Conservation (phyloP, 2,797 vertebrate genomes). For the Syngnathus acus region DNA sequence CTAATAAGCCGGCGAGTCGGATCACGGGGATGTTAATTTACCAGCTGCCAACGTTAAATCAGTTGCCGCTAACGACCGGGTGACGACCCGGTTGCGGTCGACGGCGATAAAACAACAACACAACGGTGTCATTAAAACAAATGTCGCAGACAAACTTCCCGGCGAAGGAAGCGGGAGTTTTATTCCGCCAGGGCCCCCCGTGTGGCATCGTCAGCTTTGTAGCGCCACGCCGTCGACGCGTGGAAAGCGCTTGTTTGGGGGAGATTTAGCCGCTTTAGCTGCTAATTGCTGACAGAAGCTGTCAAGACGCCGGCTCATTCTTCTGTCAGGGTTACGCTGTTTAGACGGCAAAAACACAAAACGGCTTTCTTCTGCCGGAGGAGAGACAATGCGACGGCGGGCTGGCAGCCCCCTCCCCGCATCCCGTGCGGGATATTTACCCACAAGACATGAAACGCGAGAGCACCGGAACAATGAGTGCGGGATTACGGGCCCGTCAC, state of each 20-base stretch:
- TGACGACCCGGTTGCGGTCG: conserved; percentile 98
- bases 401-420: conserved; percentile 59
- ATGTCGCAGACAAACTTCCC: conserved; percentile 90
- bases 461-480: conserved; percentile 79
- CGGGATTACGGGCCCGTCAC: conserved; percentile 67
- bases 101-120: conserved; percentile 97
- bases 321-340: conserved; percentile 78
- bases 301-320: conserved; percentile 95
- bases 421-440: conserved; percentile 84
- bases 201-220: conserved; percentile 45
- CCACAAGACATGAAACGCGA: conserved; percentile 85
- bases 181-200: conserved; percentile 75
- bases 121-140: conserved; percentile 94
- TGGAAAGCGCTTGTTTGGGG: conserved; percentile 83
- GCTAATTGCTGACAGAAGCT: conserved; percentile 99
- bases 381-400: conserved; percentile 76
- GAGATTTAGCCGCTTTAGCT: conserved; percentile 95
- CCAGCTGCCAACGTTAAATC: conserved; percentile 94
- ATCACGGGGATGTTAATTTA: conserved; percentile 99
- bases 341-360: conserved; percentile 49
- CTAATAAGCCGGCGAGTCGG: conserved; percentile 97
- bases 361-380: conserved; percentile 80
- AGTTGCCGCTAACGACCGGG: conserved; percentile 93
- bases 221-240: conserved; percentile 62
- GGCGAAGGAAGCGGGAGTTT: conserved; percentile 76